phyloP scores from a whole-genome alignment of 2,113 vertebrate species.

The Porphyrio hochstetteri region DNA sequence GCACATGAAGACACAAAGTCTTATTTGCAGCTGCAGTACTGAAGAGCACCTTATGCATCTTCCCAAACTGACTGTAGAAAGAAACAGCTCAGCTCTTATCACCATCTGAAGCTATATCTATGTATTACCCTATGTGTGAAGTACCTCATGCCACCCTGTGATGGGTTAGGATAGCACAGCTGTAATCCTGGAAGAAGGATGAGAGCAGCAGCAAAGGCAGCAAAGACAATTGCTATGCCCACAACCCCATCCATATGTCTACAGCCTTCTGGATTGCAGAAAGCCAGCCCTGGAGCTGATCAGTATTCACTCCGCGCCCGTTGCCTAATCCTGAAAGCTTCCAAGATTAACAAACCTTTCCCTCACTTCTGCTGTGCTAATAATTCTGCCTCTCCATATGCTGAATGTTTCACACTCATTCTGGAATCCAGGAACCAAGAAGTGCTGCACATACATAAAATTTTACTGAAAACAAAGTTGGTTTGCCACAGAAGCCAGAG shows the following conservation, averaged over 20 bases:
- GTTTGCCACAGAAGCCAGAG: not conserved
- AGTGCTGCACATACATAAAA: not conserved
- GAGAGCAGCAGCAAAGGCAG: not conserved
- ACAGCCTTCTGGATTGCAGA: not conserved
- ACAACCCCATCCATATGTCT: not conserved
- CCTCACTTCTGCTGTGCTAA: not conserved
- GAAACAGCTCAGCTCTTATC: not conserved
- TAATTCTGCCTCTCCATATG: slow-evolving; percentile 55
- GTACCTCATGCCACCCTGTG: not conserved
- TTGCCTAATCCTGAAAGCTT: not conserved
- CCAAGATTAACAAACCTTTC: not conserved
- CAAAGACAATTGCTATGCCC: not conserved
- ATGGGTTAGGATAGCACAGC: not conserved
- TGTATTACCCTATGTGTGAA: not conserved
- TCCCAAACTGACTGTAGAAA: not conserved
- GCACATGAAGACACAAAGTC: fast-evolving
- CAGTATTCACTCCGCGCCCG: not conserved
- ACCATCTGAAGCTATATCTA: not conserved
- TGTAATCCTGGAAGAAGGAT: not conserved
- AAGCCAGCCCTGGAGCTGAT: not conserved
- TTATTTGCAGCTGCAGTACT: not conserved
- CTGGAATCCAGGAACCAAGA: slow-evolving; percentile 18
- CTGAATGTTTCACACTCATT: slow-evolving; percentile 26
- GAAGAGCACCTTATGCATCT: not conserved
- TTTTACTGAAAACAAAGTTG: not conserved